These are phyloP conservation scores for Celastrina argiolus DNA, from an alignment of 2,888 invertebrate species.

Conservation along the genomic window DNA sequence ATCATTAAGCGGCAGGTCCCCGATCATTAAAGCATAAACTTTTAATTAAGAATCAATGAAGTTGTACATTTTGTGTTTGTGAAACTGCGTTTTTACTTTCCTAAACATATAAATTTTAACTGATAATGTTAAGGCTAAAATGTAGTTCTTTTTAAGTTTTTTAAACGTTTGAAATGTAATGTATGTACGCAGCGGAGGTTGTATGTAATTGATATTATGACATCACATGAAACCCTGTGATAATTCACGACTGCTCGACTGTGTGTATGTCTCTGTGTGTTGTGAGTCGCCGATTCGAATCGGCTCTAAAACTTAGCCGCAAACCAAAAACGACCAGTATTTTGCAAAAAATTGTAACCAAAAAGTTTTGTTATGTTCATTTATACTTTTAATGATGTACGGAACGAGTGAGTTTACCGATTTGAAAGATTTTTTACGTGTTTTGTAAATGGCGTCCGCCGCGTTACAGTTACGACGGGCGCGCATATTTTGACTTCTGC, in stretches of 20 bases:
- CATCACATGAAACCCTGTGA: slow-evolving; percentile 74
- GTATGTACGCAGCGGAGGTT: slow-evolving; percentile 36
- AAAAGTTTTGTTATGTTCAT: slow-evolving; percentile 52
- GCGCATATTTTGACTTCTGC: slow-evolving; percentile 76
- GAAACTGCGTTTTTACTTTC: slow-evolving; percentile 16
- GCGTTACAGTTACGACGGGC: slow-evolving; percentile 52
- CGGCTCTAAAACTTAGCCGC: slow-evolving; percentile 26
- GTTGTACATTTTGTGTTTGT: slow-evolving; percentile 11
- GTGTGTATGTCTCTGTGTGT: slow-evolving; percentile 61
- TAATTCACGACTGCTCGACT: slow-evolving; percentile 65
- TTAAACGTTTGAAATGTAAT: slow-evolving; percentile 18
- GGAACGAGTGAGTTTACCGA: slow-evolving; percentile 42
- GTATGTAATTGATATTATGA: slow-evolving; percentile 39
- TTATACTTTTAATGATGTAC: slow-evolving; percentile 30
- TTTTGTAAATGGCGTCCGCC: slow-evolving; percentile 38
- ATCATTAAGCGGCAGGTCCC: slow-evolving; percentile 11
- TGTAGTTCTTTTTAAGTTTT: slow-evolving; percentile 19
- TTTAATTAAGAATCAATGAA: slow-evolving; percentile 12
- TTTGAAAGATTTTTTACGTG: slow-evolving; percentile 49
- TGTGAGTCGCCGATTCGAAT: slow-evolving; percentile 39
- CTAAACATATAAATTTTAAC: slow-evolving; percentile 16
- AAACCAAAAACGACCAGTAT: slow-evolving; percentile 73
- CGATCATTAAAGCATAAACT: slow-evolving; percentile 18
- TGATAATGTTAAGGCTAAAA: slow-evolving; percentile 20
- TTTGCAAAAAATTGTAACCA: slow-evolving; percentile 60